These are phyloP conservation scores for Eupithecia tripunctaria DNA, from an alignment of 2,888 invertebrate genomes.

Conservation along the genomic window DNA sequence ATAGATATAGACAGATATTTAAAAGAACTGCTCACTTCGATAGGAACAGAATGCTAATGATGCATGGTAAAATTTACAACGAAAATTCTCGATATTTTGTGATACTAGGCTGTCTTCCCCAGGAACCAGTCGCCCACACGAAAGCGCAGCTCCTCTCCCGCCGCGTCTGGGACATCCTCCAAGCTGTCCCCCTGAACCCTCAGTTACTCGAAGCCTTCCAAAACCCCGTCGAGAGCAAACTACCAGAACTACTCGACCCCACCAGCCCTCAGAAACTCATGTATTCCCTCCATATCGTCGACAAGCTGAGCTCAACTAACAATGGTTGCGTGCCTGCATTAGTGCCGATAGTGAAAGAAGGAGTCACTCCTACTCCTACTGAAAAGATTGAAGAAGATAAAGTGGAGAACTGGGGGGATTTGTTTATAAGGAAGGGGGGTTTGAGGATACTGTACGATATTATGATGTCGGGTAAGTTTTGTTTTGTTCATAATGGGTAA, in stretches of 20 bases:
- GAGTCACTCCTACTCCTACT: conserved; percentile 43
- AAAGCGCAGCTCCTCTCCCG: conserved; percentile 95
- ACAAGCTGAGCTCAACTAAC: conserved; percentile 73
- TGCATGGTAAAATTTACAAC: no score
- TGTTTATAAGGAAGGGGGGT: conserved; percentile 95
- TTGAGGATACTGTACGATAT: conserved; percentile 95
- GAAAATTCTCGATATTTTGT: no score
- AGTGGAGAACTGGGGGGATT: conserved; percentile 87
- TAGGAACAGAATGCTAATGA: no score
- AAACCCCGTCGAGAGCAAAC: conserved; percentile 87
- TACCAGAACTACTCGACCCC: conserved; percentile 92
- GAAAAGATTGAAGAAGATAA: conserved; percentile 73
- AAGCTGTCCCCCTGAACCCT: conserved; percentile 95
- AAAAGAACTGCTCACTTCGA: no score
- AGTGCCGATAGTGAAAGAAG: conserved; percentile 62
- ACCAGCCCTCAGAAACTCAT: conserved; percentile 96
- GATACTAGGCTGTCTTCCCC: conserved; percentile 24
- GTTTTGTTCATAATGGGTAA: neutral
- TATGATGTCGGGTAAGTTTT: conserved; percentile 91
- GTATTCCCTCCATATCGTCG: conserved; percentile 96
- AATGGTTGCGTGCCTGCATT: conserved; percentile 41
- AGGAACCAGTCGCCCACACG: conserved; percentile 90
- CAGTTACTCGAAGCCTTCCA: conserved; percentile 93
- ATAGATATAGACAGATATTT: no score
- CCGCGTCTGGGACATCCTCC: conserved; percentile 97